Evolutionary conservation across 2,888 invertebrate genomes (phyloP), one percentile per base, ranked within the genome.

Genomic region (Cheilosia soror): DNA sequence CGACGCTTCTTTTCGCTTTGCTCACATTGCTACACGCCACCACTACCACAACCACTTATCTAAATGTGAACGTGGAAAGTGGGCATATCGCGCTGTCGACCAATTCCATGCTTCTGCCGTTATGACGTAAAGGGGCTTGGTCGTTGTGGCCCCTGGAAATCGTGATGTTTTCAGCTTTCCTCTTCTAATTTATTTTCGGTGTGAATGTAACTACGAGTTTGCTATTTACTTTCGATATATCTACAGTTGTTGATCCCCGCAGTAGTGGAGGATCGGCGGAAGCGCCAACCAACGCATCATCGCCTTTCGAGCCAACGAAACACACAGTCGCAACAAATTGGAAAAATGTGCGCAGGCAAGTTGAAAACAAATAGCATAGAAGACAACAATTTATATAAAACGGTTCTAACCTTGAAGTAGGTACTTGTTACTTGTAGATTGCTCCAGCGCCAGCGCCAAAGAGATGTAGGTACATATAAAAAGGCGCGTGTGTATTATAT

Each of bases 121-220:
- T 63, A 58, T 85, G 76, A 85, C 76, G 85, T 85, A 85, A 65
- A 65, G 85, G 81, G 85, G 85, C 80, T 85, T 66, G 85, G 71
- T 76, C 60, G 80, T 9, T 53, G 69, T 66, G 71, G 80, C 80
- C 81, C 76, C 49, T 75, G 4, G 62, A 57, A 58, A 25, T 47
- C 51, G 25, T 40, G 51, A 25, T 51, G 51, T 20, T 25, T 51
- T 51, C 27, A 51, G 25, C n/a, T 40, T 42, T 60, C 6, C n/a
- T 44, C 6, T 6, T 47, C 7, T 44, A 13, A 40, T 11, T 60
- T 60, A 27, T 60, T 60, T 60, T 60, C 42, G n/a, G 29, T 60
- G 9, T n/a, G 6, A 40, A 44, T 60, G 42, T 60, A 44, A 44
- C 60, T 60, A 29, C 9, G n/a, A 29, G 29, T 44, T 15, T 44